phyloP scores from a whole-genome alignment of 2,797 vertebrate species.

The Bufotes viridis region DNA sequence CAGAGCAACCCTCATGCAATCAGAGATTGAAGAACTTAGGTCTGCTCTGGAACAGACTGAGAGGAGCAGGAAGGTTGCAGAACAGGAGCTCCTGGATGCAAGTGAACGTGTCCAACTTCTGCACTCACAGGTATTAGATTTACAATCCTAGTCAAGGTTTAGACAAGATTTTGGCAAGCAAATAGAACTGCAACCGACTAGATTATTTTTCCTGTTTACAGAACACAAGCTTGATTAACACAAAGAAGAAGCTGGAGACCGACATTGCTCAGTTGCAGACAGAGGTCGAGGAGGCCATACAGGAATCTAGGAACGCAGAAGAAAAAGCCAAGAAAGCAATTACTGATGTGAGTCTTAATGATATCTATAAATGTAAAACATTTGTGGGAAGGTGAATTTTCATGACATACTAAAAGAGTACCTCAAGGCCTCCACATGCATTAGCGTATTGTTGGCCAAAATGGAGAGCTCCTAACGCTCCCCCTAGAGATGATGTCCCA shows the following conservation, averaged over 20 bases:
- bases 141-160: background rate
- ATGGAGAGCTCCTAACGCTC: no score
- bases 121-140: conserved; percentile 72
- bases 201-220: conserved; percentile 61
- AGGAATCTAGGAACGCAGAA: conserved; percentile 87
- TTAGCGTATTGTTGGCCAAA: no score
- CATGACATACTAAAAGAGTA: no score
- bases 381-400: background rate
- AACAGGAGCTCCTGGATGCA: conserved; percentile 87
- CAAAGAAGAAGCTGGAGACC: conserved; percentile 87
- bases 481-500: no score
- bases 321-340: conserved; percentile 94
- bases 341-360: conserved; percentile 82
- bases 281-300: conserved; percentile 85
- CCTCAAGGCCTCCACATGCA: no score
- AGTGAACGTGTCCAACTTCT: conserved; percentile 86
- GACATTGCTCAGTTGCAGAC: conserved; percentile 84
- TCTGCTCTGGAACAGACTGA: conserved; percentile 87
- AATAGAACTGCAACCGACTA: background rate
- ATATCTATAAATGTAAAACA: background rate
- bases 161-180: no score
- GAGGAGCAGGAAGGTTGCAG: conserved; percentile 81
- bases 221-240: conserved; percentile 89
- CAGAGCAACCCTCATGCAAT: conserved; percentile 77
- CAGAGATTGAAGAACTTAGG: conserved; percentile 82